Percentiles rank a stretch among this genome's conserved stretches.
Evolutionary conservation across 2,888 invertebrate species (phyloP).

Genomic region (Azorinus chamasolen): DNA sequence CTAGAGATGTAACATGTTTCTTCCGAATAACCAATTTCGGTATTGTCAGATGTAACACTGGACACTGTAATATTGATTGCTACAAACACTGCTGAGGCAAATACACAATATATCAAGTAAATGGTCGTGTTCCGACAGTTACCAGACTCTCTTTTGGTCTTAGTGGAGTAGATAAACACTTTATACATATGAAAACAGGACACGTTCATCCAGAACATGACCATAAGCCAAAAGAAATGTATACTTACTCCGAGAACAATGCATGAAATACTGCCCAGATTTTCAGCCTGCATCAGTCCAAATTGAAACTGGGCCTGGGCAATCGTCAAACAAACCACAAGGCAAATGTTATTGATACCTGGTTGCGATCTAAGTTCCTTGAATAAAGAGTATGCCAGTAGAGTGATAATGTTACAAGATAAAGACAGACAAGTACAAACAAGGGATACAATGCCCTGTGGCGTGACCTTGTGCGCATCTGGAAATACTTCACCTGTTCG

Average conservation of each 20-base stretch:
- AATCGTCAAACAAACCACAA: constrained; percentile 29
- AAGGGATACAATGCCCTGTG: constrained; percentile 34
- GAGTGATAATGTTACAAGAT: constrained; percentile 22
- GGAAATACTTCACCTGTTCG: no score
- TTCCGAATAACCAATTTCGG: constrained; percentile 43
- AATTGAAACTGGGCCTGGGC: constrained; percentile 52
- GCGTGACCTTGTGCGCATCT: background rate
- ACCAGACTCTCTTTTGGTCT: background rate
- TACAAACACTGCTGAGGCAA: constrained; percentile 18
- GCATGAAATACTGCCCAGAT: constrained; percentile 10
- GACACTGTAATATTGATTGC: constrained; percentile 22
- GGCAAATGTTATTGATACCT: constrained; percentile 49
- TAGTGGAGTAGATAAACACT: constrained; percentile 6
- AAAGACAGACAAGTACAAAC: constrained; percentile 34
- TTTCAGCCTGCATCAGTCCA: background rate
- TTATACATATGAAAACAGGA: constrained; percentile 35
- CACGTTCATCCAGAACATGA: constrained; percentile 43
- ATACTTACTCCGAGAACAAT: constrained; percentile 24
- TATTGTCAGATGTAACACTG: background rate
- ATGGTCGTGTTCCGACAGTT: background rate
- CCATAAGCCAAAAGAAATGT: constrained; percentile 51
- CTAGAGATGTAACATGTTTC: constrained; percentile 39
- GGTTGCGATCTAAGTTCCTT: constrained; percentile 45
- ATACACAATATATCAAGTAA: constrained; percentile 30
- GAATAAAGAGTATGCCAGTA: constrained; percentile 39